phyloP scores from a whole-genome alignment of 2,113 vertebrate species.

The Baryphthengus martii region DNA sequence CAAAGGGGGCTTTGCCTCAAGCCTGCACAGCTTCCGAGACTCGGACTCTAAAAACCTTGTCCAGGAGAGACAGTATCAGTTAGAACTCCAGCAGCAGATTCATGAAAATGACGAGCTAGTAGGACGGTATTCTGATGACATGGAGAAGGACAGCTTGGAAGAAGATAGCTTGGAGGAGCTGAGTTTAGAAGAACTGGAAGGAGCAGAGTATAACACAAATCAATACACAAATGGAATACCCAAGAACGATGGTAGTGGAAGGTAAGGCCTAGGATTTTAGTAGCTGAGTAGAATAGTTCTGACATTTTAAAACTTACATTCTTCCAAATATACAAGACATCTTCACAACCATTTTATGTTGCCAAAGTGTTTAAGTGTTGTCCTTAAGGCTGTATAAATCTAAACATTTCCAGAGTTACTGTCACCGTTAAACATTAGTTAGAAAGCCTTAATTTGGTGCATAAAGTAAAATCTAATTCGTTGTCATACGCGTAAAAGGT shows the following conservation, averaged over 20 bases:
- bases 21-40: slow-evolving; percentile 65
- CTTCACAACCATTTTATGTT: not conserved
- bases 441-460: slow-evolving; percentile 53
- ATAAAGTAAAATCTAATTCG: slow-evolving; percentile 63
- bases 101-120: not conserved
- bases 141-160: slow-evolving; percentile 58
- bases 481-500: slow-evolving; percentile 54
- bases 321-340: not conserved
- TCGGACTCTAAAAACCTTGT: slow-evolving; percentile 68
- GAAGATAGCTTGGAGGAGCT: slow-evolving; percentile 31
- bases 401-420: not conserved
- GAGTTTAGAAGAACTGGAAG: not conserved
- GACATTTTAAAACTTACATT: not conserved
- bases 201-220: not conserved
- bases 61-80: slow-evolving; percentile 54
- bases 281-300: not conserved
- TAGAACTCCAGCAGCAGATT: slow-evolving; percentile 27
- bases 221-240: not conserved
- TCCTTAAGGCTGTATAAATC: not conserved
- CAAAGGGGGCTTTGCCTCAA: not conserved
- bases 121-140: not conserved
- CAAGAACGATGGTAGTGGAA: not conserved
- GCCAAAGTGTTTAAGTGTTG: not conserved
- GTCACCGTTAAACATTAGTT: slow-evolving; percentile 14
- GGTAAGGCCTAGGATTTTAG: slow-evolving; percentile 14